Evolutionary conservation across 2,888 invertebrate species (phyloP).

Genomic region (Chironomus riparius): DNA sequence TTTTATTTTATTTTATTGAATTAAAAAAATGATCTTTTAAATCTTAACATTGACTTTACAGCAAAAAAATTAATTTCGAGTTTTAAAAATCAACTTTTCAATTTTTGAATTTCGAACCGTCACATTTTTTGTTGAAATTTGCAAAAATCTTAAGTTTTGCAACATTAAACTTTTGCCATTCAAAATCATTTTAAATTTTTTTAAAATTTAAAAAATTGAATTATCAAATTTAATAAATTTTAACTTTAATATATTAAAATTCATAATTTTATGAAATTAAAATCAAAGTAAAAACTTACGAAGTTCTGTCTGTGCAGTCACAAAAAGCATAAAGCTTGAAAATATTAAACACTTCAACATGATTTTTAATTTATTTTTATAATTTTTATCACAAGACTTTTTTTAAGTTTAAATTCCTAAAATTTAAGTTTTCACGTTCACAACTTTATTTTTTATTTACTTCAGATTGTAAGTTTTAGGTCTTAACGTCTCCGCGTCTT

Average conservation of each 20-base stretch:
- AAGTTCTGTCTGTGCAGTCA: constrained; percentile 1
- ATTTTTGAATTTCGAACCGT: too few species aligned
- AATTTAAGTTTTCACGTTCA: not conserved
- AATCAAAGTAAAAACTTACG: constrained; percentile 7
- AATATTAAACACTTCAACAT: constrained; percentile 3
- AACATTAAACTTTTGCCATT: too few species aligned
- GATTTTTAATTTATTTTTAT: not conserved
- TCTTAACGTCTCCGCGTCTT: constrained; percentile 8
- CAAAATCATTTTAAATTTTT: too few species aligned
- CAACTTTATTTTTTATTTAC: not conserved
- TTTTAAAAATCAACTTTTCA: not conserved
- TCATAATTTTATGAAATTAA: too few species aligned
- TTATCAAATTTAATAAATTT: too few species aligned
- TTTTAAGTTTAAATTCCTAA: not conserved
- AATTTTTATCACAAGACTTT: not conserved
- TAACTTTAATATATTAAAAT: too few species aligned
- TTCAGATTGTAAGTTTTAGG: not conserved
- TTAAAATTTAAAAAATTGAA: too few species aligned
- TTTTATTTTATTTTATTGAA: not conserved
- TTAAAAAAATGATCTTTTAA: too few species aligned
- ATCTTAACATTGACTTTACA: too few species aligned
- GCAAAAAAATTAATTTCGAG: too few species aligned
- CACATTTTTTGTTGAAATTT: too few species aligned
- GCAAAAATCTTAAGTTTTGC: too few species aligned
- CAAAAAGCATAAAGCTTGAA: constrained; percentile 10